These are phyloP conservation scores for Lamellibrachia satsuma DNA, from an alignment of 2,888 invertebrate genomes.

Conservation along the genomic window DNA sequence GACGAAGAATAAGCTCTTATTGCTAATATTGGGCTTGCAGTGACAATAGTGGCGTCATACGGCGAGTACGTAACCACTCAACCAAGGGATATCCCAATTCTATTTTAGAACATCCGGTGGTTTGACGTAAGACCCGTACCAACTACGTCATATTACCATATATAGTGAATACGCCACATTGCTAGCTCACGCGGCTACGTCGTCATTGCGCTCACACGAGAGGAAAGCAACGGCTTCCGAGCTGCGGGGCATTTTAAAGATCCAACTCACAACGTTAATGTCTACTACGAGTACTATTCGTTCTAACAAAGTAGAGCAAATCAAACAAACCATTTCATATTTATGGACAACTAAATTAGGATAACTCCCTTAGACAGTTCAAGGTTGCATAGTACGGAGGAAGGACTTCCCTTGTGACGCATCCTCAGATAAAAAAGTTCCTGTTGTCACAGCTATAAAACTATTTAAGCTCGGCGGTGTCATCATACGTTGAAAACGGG, in stretches of 20 bases:
- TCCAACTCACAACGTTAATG: background rate
- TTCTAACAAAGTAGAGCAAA: background rate
- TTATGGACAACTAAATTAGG: background rate
- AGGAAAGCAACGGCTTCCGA: background rate
- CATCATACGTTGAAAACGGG: background rate
- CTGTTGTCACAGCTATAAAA: slow-evolving; percentile 6
- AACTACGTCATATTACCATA: background rate
- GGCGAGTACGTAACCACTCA: background rate
- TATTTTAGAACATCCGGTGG: background rate
- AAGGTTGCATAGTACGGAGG: slow-evolving; percentile 17
- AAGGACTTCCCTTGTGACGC: background rate
- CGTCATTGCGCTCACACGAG: background rate
- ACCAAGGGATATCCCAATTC: background rate
- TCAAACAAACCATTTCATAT: background rate
- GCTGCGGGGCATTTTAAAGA: background rate
- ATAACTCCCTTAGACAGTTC: background rate
- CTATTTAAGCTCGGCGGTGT: background rate
- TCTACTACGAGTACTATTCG: background rate
- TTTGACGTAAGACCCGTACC: background rate
- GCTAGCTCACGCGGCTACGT: background rate
- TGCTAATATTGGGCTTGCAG: background rate
- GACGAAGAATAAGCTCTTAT: too few relatives aligned
- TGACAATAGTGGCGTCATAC: background rate
- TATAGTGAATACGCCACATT: background rate
- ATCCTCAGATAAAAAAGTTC: slow-evolving; percentile 6